Evolutionary conservation across 92 coral and sea anemone genomes (phyloP).

Genomic region (Umimayanthus chanpuru): DNA sequence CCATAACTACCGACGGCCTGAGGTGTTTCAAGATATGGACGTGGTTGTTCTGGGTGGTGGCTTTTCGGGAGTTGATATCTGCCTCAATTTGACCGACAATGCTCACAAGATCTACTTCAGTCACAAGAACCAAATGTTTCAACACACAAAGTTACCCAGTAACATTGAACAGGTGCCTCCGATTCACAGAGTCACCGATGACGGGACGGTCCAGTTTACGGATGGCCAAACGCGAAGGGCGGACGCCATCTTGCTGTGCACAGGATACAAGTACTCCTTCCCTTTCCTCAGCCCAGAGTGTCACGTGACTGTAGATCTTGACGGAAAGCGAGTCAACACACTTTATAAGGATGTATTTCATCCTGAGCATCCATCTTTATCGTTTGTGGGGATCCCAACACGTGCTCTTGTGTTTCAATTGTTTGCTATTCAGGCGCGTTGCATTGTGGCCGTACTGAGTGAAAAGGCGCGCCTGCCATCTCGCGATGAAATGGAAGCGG

Average conservation of each 20-base stretch:
- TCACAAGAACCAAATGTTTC: slow-evolving; percentile 52
- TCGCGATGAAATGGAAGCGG: slow-evolving; percentile 68
- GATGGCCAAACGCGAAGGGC: slow-evolving; percentile 60
- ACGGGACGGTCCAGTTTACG: slow-evolving; percentile 68
- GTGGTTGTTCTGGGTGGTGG: slow-evolving; percentile 81
- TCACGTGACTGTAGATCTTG: slow-evolving; percentile 56
- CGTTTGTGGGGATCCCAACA: slow-evolving; percentile 77
- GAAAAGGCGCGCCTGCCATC: slow-evolving; percentile 68
- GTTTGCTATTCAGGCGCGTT: slow-evolving; percentile 77
- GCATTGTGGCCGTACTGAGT: slow-evolving; percentile 64
- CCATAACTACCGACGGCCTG: slow-evolving; percentile 72
- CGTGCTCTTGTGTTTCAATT: slow-evolving; percentile 66
- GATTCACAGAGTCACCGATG: slow-evolving; percentile 44
- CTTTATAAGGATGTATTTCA: slow-evolving; percentile 78
- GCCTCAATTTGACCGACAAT: slow-evolving; percentile 49
- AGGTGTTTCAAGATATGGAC: slow-evolving; percentile 57
- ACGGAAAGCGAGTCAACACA: slow-evolving; percentile 67
- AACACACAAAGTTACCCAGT: slow-evolving; percentile 53
- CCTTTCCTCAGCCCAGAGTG: slow-evolving; percentile 79
- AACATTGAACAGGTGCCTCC: slow-evolving; percentile 64
- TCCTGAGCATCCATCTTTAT: slow-evolving; percentile 63
- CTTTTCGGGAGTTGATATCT: slow-evolving; percentile 76
- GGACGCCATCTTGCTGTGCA: slow-evolving; percentile 77
- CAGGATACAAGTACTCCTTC: slow-evolving; percentile 80
- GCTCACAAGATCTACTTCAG: slow-evolving; percentile 75